phyloP scores from a whole-genome alignment of 2,113 vertebrate genomes.

The Sitta europaea region DNA sequence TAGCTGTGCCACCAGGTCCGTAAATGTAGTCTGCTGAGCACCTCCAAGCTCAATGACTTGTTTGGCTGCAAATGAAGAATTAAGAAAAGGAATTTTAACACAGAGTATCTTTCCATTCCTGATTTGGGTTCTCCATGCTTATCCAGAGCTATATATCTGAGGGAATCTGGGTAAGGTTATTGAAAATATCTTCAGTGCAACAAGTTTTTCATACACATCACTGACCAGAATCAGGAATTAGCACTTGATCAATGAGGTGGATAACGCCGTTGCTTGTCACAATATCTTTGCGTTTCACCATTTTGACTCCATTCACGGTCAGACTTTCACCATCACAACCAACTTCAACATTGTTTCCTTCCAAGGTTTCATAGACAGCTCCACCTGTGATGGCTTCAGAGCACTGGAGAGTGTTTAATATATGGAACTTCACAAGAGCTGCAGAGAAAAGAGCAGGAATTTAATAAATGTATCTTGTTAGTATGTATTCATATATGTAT shows the following conservation, averaged over 20 bases:
- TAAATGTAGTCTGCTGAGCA: constrained; percentile 84
- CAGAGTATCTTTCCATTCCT: not conserved
- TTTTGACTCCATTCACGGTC: constrained; percentile 91
- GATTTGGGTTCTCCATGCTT: not conserved
- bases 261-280: constrained; percentile 94
- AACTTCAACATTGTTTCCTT: constrained; percentile 88
- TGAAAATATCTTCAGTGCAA: not conserved
- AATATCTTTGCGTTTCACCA: constrained; percentile 93
- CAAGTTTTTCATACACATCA: not conserved
- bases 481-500: rapidly evolving
- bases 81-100: not conserved
- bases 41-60: constrained; percentile 90
- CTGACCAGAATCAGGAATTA: constrained; percentile 96
- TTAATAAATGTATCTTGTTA: not conserved
- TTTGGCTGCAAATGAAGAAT: constrained; percentile 79
- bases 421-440: constrained; percentile 92
- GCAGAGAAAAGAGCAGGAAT: not conserved
- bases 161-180: not conserved
- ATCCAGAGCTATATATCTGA: not conserved
- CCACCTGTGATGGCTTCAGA: constrained; percentile 92
- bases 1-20: constrained; percentile 84
- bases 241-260: constrained; percentile 88
- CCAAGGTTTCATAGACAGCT: constrained; percentile 85
- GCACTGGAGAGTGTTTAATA: constrained; percentile 90
- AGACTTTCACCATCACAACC: constrained; percentile 94